Base-by-base conservation (phyloP, 1,140 invertebrate genomes). In the Pogonognathellus flavescens region DNA sequence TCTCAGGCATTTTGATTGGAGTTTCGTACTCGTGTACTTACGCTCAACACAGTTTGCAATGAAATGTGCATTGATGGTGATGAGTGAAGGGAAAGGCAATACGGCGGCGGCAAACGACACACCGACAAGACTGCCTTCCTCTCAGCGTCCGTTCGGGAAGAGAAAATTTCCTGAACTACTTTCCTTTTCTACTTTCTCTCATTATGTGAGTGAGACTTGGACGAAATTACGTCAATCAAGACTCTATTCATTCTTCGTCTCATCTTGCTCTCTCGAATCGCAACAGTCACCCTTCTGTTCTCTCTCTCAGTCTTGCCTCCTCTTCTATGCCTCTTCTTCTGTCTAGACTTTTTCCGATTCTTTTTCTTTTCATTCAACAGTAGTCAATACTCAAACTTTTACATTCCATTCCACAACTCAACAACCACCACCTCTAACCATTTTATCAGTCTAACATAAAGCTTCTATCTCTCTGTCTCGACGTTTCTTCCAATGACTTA, bases 91-190 rank as follows among this genome's bases (percentile, higher is more conserved):
- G 60, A 60, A 59, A 70, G 57, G 59, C 50, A 50, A 50, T 49
- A 83, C 80, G 50, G 60, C 66, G 85, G 80, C 80, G 52, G 81
- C 80, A 41, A 70, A 80, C 66, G 85, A 86, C 80, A 66, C 53
- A 80, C 66, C 86, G 87, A 87, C 87, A 85, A 86, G 87, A 86
- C 84, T 59, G 31, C 84, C 86, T 87, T 88, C 86, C 87, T 88
- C 82, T 55, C 62, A 66, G 83, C 85, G 85, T 86, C 87, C 87
- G 83, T 84, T 87, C 87, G 87, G 87, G 80, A 89, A 89, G 87
- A 88, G 86, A 89, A 89, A 89, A 89, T 88, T 89, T 89, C 88
- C 88, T 89, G 85, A 89, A 89, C 86, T 89, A 83, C 88, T 89
- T 87, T 87, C 88, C 86, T 87, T 84, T 87, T 86, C 86, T 86